phyloP scores from a whole-genome alignment of 2,797 vertebrate genomes.

The Epinephelus malabaricus region DNA sequence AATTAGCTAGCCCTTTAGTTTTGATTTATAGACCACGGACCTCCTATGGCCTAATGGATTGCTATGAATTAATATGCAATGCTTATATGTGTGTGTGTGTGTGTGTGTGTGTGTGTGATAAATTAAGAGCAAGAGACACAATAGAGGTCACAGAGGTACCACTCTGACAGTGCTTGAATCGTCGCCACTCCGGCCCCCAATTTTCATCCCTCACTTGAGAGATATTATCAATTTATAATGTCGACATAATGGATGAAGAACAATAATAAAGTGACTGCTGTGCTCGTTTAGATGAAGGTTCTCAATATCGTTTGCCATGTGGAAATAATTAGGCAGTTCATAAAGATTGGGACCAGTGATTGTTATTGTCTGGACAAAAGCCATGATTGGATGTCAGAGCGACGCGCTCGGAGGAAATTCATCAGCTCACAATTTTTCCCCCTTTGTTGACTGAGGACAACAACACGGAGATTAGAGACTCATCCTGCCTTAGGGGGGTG shows the following conservation, averaged over 20 bases:
- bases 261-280: slow-evolving; percentile 50
- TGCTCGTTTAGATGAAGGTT: slow-evolving; percentile 39
- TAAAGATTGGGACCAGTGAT: slow-evolving; percentile 38
- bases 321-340: slow-evolving; percentile 59
- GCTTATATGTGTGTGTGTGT: slow-evolving; percentile 31
- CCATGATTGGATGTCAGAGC: slow-evolving; percentile 30
- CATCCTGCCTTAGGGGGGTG: slow-evolving; percentile 20
- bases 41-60: slow-evolving; percentile 76
- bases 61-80: slow-evolving; percentile 79
- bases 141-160: slow-evolving; percentile 73
- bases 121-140: slow-evolving; percentile 78
- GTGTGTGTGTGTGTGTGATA: slow-evolving; percentile 33
- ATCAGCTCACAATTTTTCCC: slow-evolving; percentile 25
- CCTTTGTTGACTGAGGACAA: slow-evolving; percentile 35
- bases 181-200: neutral
- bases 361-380: slow-evolving; percentile 38
- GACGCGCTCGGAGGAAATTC: slow-evolving; percentile 14
- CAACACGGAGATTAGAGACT: slow-evolving; percentile 36
- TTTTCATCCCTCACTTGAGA: slow-evolving; percentile 23
- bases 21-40: slow-evolving; percentile 78
- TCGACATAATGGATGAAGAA: slow-evolving; percentile 58
- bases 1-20: slow-evolving; percentile 76
- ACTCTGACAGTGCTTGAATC: slow-evolving; percentile 40
- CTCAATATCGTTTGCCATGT: slow-evolving; percentile 31
- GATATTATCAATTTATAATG: slow-evolving; percentile 55